Percentiles rank a stretch among this genome's conserved stretches.
Conservation (phyloP, 2,888 invertebrate genomes). For the Ophioninae sp. region DNA sequence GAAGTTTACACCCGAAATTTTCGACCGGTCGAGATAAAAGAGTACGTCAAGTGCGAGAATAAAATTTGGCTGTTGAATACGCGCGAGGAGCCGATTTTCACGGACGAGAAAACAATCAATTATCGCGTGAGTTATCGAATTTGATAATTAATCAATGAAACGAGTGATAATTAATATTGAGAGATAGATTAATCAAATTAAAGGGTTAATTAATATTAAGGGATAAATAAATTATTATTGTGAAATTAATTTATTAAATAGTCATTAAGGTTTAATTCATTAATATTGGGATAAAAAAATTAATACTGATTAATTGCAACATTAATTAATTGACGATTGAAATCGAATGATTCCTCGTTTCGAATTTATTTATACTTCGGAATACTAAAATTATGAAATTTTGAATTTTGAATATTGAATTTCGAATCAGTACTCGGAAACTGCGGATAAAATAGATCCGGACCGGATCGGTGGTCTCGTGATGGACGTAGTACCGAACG, state of each 20-base stretch:
- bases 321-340: too few species aligned
- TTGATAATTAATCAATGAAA: background rate
- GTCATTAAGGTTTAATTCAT: background rate
- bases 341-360: too few species aligned
- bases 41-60: conserved; percentile 90
- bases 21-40: conserved; percentile 92
- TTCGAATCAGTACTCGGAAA: conserved; percentile 84
- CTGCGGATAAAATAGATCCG: conserved; percentile 86
- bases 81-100: conserved; percentile 82
- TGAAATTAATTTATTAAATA: background rate
- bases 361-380: too few species aligned
- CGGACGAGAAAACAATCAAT: conserved; percentile 82
- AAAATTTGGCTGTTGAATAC: conserved; percentile 84
- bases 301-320: too few species aligned
- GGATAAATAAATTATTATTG: background rate
- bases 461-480: conserved; percentile 91
- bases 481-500: conserved; percentile 89
- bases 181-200: too few species aligned
- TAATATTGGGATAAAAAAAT: background rate
- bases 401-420: too few species aligned
- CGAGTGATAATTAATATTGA: too few species aligned
- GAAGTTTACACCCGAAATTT: conserved; percentile 92
- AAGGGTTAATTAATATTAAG: too few species aligned
- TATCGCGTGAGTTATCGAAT: conserved; percentile 80
- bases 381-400: too few species aligned